Base-by-base conservation (phyloP, 2,113 vertebrate genomes). In the Abramis brama region DNA sequence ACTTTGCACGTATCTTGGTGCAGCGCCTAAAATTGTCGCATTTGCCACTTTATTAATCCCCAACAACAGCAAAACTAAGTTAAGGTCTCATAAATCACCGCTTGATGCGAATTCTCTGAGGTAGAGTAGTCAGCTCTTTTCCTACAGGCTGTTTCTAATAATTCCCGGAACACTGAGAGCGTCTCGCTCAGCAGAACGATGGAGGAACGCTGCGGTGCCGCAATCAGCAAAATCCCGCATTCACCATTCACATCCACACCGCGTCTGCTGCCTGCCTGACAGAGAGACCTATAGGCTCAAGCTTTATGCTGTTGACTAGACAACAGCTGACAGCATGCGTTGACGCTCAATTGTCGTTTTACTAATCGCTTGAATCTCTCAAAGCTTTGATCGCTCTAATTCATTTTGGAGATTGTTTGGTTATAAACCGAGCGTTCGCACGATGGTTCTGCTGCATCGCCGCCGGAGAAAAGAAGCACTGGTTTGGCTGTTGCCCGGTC, bases 401-500 rank as follows among this genome's bases (percentile, higher is more conserved):
- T 55, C 19, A 15, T 71, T 39, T 68, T 6, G 39, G 45, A 75
- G 47, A 52, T 47, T 50, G 79, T 79, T 79, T 70, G 47, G 27
- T 70, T 74, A 36, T 15, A 55, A 30, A 79, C 81, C 57, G 62
- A 33, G 60, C n/a, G 33, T 11, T 21, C 52, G 9, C 39, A 52
- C 79, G 4, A 86, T 85, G 79, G 87, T 85, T 4, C 50, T 80
- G 88, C 88, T 84, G 89, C 86, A 87, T 78, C 80, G 60, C 15
- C 82, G 89, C 83, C 88, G 64, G 91, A 90, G 91, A 87, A 92
- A 57, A 88, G 85, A 78, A 36, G 75, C 92, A 87, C 89, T 87
- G 57, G 87, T 90, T 17, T 93, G 93, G 92, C 83, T 94, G 83
- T 85, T 94, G 52, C 50, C 88, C 33, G 91, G 91, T 47, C 80